phyloP scores from a whole-genome alignment of 2,888 invertebrate species.

The Nymphalis polychloros region DNA sequence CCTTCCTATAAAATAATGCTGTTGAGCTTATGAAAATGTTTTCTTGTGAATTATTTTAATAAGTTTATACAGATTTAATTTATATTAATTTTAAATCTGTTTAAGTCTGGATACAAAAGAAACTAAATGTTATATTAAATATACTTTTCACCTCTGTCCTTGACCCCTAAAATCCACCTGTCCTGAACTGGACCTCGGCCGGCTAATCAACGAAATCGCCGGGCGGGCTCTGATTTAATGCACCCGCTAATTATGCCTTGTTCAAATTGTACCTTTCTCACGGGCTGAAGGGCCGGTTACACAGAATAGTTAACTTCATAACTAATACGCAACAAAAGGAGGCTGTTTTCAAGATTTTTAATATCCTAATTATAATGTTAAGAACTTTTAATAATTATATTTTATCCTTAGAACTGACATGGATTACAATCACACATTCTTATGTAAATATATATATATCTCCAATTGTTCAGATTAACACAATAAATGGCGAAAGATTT shows the following conservation, averaged over 20 bases:
- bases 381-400: too few relatives aligned
- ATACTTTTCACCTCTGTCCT: slow-evolving; percentile 49
- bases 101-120: background rate
- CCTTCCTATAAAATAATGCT: too few relatives aligned
- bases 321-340: background rate
- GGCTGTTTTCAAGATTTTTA: background rate
- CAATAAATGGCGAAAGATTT: too few relatives aligned
- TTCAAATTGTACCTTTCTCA: slow-evolving; percentile 81
- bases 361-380: too few relatives aligned
- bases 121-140: background rate
- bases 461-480: too few relatives aligned
- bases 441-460: too few relatives aligned
- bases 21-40: too few relatives aligned
- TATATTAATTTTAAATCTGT: too few relatives aligned
- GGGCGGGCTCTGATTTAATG: slow-evolving; percentile 71
- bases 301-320: background rate
- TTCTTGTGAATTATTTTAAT: too few relatives aligned
- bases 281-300: slow-evolving; percentile 55
- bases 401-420: too few relatives aligned
- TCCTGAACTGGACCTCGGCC: slow-evolving; percentile 59
- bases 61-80: too few relatives aligned
- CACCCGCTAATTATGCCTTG: slow-evolving; percentile 80
- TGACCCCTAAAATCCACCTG: slow-evolving; percentile 71
- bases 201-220: slow-evolving; percentile 58
- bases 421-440: too few relatives aligned